Evolutionary conservation across 2,113 vertebrate genomes (phyloP).

Genomic region (Chloropsis hardwickii): DNA sequence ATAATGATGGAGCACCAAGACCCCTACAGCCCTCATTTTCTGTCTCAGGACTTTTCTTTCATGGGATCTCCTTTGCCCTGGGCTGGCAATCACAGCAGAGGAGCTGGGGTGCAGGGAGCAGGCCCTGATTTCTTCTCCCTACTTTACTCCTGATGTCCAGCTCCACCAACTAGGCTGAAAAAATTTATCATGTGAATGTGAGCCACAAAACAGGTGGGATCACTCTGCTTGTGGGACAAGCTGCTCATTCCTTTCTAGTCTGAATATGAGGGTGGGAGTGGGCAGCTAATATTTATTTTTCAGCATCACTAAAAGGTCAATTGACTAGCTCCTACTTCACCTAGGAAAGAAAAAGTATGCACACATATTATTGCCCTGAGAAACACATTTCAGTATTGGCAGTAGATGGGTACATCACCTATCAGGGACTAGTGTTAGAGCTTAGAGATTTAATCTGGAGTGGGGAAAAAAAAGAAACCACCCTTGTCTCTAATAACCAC

Average conservation of each 20-base stretch:
- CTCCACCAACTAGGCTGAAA: not conserved
- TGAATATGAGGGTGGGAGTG: not conserved
- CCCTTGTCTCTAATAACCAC: not conserved
- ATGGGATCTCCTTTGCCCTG: not conserved
- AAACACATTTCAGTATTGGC: not conserved
- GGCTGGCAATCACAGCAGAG: not conserved
- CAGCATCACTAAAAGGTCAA: not conserved
- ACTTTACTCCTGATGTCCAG: not conserved
- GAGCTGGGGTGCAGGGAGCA: fast-evolving
- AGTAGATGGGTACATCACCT: not conserved
- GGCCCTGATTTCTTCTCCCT: not conserved
- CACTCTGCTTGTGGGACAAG: not conserved
- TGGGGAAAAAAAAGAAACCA: not conserved
- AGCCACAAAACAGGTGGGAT: not conserved
- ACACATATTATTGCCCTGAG: not conserved
- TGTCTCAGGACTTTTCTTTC: not conserved
- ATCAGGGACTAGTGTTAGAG: not conserved
- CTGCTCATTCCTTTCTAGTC: not conserved
- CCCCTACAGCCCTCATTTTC: fast-evolving
- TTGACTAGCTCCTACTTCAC: not conserved
- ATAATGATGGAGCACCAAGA: not conserved
- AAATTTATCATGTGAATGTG: not conserved
- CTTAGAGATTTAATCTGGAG: not conserved
- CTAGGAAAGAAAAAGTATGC: not conserved
- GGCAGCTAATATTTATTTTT: not conserved